Conservation (phyloP, 2,113 vertebrate genomes). For the Sapajus apella region DNA sequence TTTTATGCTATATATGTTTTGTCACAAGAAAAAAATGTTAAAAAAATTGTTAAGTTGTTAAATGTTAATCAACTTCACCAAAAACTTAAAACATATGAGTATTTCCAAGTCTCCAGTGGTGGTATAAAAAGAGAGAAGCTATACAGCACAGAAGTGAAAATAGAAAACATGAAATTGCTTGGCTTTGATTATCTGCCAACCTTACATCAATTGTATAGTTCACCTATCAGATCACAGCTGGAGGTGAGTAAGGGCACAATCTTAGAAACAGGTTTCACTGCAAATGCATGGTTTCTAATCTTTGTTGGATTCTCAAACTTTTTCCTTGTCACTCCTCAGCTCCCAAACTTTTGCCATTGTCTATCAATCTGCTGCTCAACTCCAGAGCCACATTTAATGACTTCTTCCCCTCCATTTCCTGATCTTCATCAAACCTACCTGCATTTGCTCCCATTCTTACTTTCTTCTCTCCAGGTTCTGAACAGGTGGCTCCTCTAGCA, state of each 20-base stretch:
- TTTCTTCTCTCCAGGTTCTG: background rate
- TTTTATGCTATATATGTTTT: background rate
- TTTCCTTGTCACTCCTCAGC: background rate
- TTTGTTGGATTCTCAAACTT: background rate
- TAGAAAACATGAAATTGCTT: background rate
- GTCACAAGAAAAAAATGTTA: background rate
- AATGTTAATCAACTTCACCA: background rate
- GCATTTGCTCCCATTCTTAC: background rate
- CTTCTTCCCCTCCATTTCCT: background rate
- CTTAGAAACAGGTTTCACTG: background rate
- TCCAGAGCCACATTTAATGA: background rate
- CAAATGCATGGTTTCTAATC: background rate
- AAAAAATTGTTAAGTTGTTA: background rate
- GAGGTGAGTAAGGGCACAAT: rapidly evolving
- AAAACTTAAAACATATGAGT: background rate
- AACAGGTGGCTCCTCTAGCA: background rate
- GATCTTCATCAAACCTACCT: background rate
- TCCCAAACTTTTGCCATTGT: background rate
- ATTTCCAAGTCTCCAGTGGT: background rate
- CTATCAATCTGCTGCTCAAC: background rate
- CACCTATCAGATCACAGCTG: background rate
- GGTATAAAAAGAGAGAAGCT: background rate
- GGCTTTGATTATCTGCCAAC: background rate
- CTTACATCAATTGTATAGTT: background rate
- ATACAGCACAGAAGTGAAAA: background rate